These are phyloP conservation scores for Andrena praecox DNA, from an alignment of 2,888 invertebrate genomes.

Conservation along the genomic window DNA sequence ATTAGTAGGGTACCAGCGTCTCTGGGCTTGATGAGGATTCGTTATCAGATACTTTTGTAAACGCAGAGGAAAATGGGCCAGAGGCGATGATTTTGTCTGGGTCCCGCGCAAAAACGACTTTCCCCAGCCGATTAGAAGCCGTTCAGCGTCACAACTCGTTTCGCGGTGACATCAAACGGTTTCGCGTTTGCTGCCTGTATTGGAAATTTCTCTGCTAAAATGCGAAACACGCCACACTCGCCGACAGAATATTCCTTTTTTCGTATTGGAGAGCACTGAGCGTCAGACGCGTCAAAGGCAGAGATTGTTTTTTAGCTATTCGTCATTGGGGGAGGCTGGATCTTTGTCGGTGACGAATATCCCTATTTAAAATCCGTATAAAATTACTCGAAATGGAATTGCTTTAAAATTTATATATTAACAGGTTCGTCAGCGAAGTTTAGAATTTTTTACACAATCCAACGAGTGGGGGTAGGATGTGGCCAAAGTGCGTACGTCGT, in stretches of 20 bases:
- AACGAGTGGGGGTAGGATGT: no score
- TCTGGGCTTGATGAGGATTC: not conserved
- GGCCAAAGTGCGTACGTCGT: no score
- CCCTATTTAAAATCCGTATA: no score
- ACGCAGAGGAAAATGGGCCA: not conserved
- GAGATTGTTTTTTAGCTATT: not conserved
- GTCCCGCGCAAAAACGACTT: conserved; percentile 8
- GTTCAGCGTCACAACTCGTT: conserved; percentile 28
- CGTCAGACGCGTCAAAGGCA: conserved; percentile 9
- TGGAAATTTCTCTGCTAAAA: conserved; percentile 27
- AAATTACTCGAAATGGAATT: no score
- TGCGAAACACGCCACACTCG: conserved; percentile 12
- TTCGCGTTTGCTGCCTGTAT: conserved; percentile 1
- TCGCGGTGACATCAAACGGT: conserved; percentile 32
- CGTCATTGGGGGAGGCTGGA: not conserved
- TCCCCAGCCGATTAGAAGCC: conserved; percentile 30
- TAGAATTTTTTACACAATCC: no score
- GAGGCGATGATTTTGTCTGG: conserved; percentile 6
- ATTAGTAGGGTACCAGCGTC: not conserved
- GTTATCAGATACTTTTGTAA: not conserved
- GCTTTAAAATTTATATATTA: no score
- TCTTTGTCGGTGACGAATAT: not conserved
- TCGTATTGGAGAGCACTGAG: not conserved
- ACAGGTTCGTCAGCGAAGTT: no score
- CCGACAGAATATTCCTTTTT: not conserved